Base-by-base conservation (phyloP, 1,140 invertebrate species). In the Spodoptera frugiperda region DNA sequence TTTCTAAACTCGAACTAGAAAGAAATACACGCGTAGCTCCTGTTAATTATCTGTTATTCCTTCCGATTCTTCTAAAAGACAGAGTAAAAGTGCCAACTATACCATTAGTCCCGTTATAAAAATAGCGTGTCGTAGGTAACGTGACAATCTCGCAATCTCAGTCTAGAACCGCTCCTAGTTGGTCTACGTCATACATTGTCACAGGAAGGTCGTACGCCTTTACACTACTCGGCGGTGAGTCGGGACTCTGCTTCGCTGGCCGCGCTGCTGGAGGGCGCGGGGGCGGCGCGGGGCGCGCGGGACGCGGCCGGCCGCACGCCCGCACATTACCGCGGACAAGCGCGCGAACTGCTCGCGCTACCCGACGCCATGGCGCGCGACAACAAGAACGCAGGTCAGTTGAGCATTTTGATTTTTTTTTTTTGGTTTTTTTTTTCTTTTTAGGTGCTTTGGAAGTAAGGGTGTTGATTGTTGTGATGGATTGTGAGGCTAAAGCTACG, bases 221-320 rank as follows among this genome's bases (percentile, higher is more conserved):
- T 98, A 55, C 98, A 98, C 92, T 98, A 98, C 91, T 97, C 96
- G 21, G 95, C 96, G 0, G 95, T 95, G 55, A 96, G 96, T 77
- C 95, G 95, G 65, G 95, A 97, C 80, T 95, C 96, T 15, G 95
- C 95, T 44, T 87, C 90, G 0, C 95, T 96, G 70, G 97, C 97
- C 93, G 95, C 95, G 80, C 82, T 96, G 59, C 89, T 98, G 53
- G 94, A 96, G 76, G 93, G 95, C 54, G 95, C 95, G 46, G 97
- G 97, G 25, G 97, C 96, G 76, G 96, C 96, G 91, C 91, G 96
- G 11, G 95, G 95, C 63, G 88, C 95, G 65, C 92, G 95, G 67
- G 97, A 98, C 91, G 95, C 95, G 67, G 95, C 94, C 55, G 96
- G 96, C 33, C 95, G 95, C 86, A 95, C 96, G 6, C 95, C 97